A percentile compares a stretch with the other conserved stretches of the same genome.
Conservation (phyloP, 2,888 invertebrate species). For the Hypsopygia costalis region DNA sequence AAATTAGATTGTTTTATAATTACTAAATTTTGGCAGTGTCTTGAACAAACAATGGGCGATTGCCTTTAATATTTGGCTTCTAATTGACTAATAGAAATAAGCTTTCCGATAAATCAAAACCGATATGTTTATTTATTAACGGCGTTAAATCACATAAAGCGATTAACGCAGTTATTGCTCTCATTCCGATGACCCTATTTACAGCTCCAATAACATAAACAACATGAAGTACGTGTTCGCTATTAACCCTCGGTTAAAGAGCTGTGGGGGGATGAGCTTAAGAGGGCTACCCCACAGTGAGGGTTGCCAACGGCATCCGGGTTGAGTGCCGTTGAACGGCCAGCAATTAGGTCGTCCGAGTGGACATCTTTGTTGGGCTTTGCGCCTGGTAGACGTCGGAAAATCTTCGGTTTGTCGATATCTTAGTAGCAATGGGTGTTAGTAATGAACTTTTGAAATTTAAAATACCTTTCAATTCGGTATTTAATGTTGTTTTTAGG, state of each 20-base stretch:
- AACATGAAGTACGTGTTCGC: slow-evolving; percentile 30
- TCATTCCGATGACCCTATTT: slow-evolving; percentile 12
- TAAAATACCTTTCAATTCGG: too few relatives aligned
- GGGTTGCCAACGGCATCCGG: slow-evolving; percentile 53
- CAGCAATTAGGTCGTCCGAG: slow-evolving; percentile 67
- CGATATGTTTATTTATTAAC: not conserved
- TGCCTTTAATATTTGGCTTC: too few relatives aligned
- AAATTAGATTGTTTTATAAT: too few relatives aligned
- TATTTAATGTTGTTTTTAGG: too few relatives aligned
- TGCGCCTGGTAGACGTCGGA: slow-evolving; percentile 29
- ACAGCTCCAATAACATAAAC: slow-evolving; percentile 18
- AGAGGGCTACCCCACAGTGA: slow-evolving; percentile 32
- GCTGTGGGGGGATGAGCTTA: slow-evolving; percentile 23
- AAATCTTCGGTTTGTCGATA: slow-evolving; percentile 28
- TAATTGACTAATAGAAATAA: not conserved
- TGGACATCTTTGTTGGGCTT: slow-evolving; percentile 38
- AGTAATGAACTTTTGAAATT: slow-evolving; percentile 2
- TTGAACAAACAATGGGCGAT: too few relatives aligned
- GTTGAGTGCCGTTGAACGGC: slow-evolving; percentile 67
- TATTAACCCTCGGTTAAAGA: slow-evolving; percentile 36
- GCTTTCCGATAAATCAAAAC: not conserved
- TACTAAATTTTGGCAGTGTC: too few relatives aligned
- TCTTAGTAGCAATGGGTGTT: not conserved
- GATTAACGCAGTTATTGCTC: slow-evolving; percentile 12
- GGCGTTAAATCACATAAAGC: slow-evolving; percentile 5